These are phyloP conservation scores for Pogonus chalceus DNA, from an alignment of 1,140 invertebrate species.

Conservation along the genomic window DNA sequence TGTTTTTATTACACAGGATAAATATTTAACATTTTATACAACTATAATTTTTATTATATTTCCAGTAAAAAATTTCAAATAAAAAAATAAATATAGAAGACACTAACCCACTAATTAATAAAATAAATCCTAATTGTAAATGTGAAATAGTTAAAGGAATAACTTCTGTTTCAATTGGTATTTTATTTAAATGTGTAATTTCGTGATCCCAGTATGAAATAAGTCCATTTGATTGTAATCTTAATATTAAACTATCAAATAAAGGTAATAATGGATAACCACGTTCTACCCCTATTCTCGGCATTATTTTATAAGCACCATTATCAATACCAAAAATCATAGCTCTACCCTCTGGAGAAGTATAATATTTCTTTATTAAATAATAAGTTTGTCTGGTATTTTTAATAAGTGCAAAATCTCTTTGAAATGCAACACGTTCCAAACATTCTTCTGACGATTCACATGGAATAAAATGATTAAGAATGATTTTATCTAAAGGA, in stretches of 20 bases:
- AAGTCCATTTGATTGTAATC: background rate
- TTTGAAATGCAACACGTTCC: background rate
- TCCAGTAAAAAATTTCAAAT: background rate
- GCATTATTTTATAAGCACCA: background rate
- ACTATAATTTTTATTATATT: background rate
- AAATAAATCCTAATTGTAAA: background rate
- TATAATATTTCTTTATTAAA: conserved; percentile 3
- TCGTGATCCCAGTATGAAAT: conserved; percentile 9
- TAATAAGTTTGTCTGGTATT: conserved; percentile 4
- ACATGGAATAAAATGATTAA: background rate
- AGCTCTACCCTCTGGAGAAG: background rate
- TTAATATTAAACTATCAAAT: conserved; percentile 1
- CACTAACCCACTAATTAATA: background rate
- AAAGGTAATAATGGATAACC: conserved; percentile 1
- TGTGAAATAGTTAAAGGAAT: background rate
- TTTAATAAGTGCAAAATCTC: conserved; percentile 10
- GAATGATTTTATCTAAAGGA: background rate
- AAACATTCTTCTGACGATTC: background rate
- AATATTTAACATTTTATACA: background rate
- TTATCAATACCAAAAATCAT: background rate
- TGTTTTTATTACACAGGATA: background rate
- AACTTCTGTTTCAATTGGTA: background rate
- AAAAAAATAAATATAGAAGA: background rate
- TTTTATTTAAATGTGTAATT: background rate
- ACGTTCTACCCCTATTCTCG: background rate